phyloP scores from a whole-genome alignment of 2,113 vertebrate species.

The Heptranchias perlo region DNA sequence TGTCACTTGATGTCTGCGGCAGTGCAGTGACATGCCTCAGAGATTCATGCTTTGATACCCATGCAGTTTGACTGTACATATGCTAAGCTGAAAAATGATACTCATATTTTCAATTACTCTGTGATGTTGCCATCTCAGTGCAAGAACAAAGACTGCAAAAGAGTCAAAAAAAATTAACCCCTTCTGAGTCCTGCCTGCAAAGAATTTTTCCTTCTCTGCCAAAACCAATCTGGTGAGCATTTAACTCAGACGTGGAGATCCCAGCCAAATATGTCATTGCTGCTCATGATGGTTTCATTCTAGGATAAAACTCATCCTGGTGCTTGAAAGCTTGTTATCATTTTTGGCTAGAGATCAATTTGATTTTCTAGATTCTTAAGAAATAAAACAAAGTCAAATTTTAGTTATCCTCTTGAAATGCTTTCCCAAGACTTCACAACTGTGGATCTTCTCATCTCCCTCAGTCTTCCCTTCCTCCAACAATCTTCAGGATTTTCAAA shows the following conservation, averaged over 20 bases:
- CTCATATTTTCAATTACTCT: slow-evolving; percentile 9
- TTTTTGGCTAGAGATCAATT: background rate
- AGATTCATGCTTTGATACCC: background rate
- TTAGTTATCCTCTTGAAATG: background rate
- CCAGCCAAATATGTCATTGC: background rate
- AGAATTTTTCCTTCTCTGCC: background rate
- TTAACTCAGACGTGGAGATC: background rate
- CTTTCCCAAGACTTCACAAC: background rate
- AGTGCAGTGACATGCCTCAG: background rate
- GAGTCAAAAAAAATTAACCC: background rate
- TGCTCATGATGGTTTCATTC: background rate
- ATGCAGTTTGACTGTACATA: background rate
- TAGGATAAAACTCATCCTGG: background rate
- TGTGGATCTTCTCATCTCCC: too few species aligned
- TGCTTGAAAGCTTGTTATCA: background rate
- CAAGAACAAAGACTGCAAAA: background rate
- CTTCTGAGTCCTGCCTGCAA: background rate
- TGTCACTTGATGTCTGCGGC: background rate
- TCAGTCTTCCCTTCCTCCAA: too few species aligned
- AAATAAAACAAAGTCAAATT: background rate
- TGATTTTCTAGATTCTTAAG: background rate
- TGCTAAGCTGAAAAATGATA: slow-evolving; percentile 11
- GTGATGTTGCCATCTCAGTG: background rate
- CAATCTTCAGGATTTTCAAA: too few species aligned
- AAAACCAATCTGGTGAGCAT: background rate